Conservation (phyloP, 2,797 vertebrate genomes). For the Caiman crocodilus region DNA sequence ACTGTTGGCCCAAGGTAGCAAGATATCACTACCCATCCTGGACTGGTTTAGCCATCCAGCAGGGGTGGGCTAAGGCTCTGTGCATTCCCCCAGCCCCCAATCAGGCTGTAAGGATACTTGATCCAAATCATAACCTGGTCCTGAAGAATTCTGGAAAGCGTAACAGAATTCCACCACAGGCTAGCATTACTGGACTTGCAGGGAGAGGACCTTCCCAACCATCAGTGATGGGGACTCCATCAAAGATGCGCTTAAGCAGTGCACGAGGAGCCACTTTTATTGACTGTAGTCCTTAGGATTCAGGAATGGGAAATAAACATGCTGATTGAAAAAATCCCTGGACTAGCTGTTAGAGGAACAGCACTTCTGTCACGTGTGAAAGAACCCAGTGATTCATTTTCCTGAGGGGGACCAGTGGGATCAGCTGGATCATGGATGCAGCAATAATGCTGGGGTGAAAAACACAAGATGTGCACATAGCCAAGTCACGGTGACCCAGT, state of each 20-base stretch:
- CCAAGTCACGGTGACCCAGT: conserved; percentile 50
- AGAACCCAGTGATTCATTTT: neutral
- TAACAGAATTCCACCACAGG: neutral
- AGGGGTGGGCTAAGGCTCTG: neutral
- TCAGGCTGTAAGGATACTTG: neutral
- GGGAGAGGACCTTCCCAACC: neutral
- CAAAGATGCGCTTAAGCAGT: too few relatives aligned
- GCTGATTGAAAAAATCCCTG: neutral
- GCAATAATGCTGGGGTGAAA: conserved; percentile 45
- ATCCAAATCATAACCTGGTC: neutral
- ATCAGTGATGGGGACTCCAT: neutral
- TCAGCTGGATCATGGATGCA: neutral
- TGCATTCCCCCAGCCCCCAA: neutral
- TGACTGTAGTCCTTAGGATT: neutral
- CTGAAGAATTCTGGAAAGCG: neutral
- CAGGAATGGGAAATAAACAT: neutral
- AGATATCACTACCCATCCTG: neutral
- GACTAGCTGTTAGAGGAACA: neutral
- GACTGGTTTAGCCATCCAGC: neutral
- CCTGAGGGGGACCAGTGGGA: neutral
- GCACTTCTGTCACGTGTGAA: neutral
- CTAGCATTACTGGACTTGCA: neutral
- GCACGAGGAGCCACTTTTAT: too few relatives aligned
- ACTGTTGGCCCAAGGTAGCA: neutral
- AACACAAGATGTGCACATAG: conserved; percentile 14